Percentiles rank a stretch among this genome's conserved stretches.
These are phyloP conservation scores for Hylyphantes graminicola DNA, from an alignment of 1,140 invertebrate genomes.

Conservation along the genomic window DNA sequence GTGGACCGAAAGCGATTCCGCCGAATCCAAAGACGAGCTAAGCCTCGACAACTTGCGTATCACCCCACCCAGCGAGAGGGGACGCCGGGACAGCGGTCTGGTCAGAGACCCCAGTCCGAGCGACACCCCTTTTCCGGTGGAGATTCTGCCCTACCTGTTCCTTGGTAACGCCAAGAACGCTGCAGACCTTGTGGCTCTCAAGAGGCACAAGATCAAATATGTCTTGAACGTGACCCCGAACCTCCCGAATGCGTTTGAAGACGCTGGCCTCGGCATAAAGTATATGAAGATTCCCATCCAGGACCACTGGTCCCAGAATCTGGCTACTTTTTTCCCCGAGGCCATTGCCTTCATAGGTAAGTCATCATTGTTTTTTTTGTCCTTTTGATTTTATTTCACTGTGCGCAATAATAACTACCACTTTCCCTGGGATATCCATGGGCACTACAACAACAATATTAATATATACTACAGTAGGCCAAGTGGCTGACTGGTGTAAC, in stretches of 20 bases:
- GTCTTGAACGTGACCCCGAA: conserved; percentile 87
- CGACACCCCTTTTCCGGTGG: conserved; percentile 80
- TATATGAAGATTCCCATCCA: conserved; percentile 86
- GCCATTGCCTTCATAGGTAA: conserved; percentile 91
- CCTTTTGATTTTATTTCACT: background rate
- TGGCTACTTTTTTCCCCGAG: conserved; percentile 91
- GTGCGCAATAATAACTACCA: too few relatives aligned
- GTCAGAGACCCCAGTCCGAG: conserved; percentile 70
- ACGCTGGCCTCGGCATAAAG: conserved; percentile 77
- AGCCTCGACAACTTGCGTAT: conserved; percentile 68
- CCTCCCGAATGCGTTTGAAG: conserved; percentile 83
- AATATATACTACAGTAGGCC: too few relatives aligned
- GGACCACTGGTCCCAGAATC: conserved; percentile 88
- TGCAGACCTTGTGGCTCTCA: conserved; percentile 77
- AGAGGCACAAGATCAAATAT: conserved; percentile 76
- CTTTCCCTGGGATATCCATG: too few relatives aligned
- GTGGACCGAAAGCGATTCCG: conserved; percentile 79
- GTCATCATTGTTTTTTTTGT: conserved; percentile 64
- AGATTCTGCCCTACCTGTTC: conserved; percentile 87
- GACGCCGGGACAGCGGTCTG: conserved; percentile 63
- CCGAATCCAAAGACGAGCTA: conserved; percentile 68
- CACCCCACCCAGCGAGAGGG: conserved; percentile 57
- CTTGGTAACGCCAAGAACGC: conserved; percentile 88
- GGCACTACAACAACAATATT: too few relatives aligned
- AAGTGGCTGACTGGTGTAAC: too few relatives aligned